phyloP scores from a whole-genome alignment of 1,140 invertebrate species.

The Neodiprion pinetum region DNA sequence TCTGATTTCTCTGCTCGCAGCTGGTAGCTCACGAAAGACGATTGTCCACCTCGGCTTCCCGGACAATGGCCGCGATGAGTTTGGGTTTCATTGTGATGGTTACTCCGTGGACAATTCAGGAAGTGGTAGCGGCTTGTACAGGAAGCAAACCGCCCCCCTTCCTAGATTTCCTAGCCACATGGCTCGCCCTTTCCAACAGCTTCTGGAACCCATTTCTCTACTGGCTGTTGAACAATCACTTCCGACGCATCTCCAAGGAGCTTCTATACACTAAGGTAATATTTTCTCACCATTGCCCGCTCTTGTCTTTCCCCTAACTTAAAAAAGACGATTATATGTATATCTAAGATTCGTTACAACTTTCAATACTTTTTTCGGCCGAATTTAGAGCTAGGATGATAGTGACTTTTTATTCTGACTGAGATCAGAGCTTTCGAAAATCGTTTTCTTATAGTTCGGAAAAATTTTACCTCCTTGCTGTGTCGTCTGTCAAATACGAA shows the following conservation, averaged over 20 bases:
- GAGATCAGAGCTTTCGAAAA: no score
- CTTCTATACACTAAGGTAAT: slow-evolving; percentile 77
- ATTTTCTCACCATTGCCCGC: not conserved
- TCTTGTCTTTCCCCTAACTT: not conserved
- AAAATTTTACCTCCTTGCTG: no score
- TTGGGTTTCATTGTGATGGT: slow-evolving; percentile 88
- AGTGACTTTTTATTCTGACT: no score
- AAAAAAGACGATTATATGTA: no score
- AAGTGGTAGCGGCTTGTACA: slow-evolving; percentile 86
- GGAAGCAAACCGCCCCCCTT: slow-evolving; percentile 80
- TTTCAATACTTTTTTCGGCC: no score
- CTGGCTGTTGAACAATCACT: slow-evolving; percentile 85
- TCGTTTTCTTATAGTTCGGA: no score
- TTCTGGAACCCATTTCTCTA: slow-evolving; percentile 90
- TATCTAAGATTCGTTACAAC: no score
- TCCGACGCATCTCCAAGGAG: slow-evolving; percentile 79
- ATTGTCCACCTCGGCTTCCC: slow-evolving; percentile 78
- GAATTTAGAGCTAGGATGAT: no score
- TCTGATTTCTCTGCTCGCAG: slow-evolving; percentile 54
- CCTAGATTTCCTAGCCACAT: slow-evolving; percentile 83
- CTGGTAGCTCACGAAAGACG: slow-evolving; percentile 74
- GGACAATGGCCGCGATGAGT: slow-evolving; percentile 88
- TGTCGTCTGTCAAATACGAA: no score
- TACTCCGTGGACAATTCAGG: slow-evolving; percentile 87
- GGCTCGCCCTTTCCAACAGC: slow-evolving; percentile 85